Conservation (phyloP, 2,888 invertebrate genomes). For the Agrilus mali region DNA sequence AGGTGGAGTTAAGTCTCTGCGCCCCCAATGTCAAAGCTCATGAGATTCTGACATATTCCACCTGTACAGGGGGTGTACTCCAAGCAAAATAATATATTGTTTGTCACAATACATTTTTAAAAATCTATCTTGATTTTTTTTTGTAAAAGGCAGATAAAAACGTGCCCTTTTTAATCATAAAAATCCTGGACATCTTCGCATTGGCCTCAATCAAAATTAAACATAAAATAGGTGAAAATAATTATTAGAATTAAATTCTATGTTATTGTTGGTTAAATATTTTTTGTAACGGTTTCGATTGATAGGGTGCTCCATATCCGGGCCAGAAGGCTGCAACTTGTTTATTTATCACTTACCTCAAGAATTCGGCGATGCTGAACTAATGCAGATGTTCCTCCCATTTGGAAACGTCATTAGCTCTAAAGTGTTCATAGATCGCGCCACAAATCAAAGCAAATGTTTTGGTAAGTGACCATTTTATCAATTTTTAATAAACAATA, state of each 20-base stretch:
- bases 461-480: slow-evolving; percentile 66
- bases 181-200: no score
- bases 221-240: not conserved
- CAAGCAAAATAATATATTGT: no score
- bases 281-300: slow-evolving; percentile 8
- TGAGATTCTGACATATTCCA: no score
- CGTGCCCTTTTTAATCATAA: no score
- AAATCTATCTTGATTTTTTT: no score
- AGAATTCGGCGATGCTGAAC: slow-evolving; percentile 97
- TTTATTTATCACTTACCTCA: slow-evolving; percentile 99
- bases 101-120: no score
- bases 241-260: not conserved
- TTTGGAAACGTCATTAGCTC: slow-evolving; percentile 99
- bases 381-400: slow-evolving; percentile 99
- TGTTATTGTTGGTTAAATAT: not conserved
- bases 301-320: slow-evolving; percentile 87
- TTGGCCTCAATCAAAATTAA: not conserved
- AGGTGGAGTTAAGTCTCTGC: no score
- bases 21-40: no score
- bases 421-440: slow-evolving; percentile 99
- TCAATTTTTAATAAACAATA: not conserved
- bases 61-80: no score
- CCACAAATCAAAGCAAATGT: slow-evolving; percentile 99
- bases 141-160: no score
- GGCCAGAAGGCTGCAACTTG: slow-evolving; percentile 99